Base-by-base conservation (phyloP, 2,888 invertebrate species). In the Pollenia angustigena region DNA sequence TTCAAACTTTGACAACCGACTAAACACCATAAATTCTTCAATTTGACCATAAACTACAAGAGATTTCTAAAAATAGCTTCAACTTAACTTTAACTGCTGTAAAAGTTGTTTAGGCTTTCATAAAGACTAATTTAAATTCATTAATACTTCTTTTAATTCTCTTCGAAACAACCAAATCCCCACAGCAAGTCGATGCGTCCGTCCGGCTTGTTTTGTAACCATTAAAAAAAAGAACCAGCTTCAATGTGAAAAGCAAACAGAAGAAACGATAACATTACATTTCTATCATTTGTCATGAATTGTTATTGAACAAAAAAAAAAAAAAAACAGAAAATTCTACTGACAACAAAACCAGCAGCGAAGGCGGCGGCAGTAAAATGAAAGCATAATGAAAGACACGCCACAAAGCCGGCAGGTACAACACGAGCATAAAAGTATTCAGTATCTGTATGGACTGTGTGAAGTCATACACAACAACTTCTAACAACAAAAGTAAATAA, bases 271-370 rank as follows among this genome's bases (percentile, higher is more conserved):
- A 69, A 68, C 74, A 86, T 80, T 18, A 62, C 79, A 50, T 85
- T 79, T 81, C 62, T 85, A 66, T 78, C 87, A 84, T 81, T 87
- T 84, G 84, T 87, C 81, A 84, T 74, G 75, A 72, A 50, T 72
- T 81, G 48, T 66, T 87, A 64, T 62, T 75, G 62, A 9, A n/a
- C n/a, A n/a, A n/a, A n/a, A n/a, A n/a, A n/a, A n/a, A 69, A 58
- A 68, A 52, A 8, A 72, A 32, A 6, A 32, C 23, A 32, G 32
- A 32, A 32, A 69, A 75, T 58, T 58, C 74, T 48, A n/a, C 64
- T 18, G n/a, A 68, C 66, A 48, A 44, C 32, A 64, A 62, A 44
- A 42, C 14, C 32, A 69, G 14, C 46, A 50, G 40, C 54, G 68
- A 46, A 46, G 44, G 58, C 54, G 68, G 52, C 52, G 44, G 58